phyloP scores from a whole-genome alignment of 2,888 invertebrate species.

The Thymelicus acteon region DNA sequence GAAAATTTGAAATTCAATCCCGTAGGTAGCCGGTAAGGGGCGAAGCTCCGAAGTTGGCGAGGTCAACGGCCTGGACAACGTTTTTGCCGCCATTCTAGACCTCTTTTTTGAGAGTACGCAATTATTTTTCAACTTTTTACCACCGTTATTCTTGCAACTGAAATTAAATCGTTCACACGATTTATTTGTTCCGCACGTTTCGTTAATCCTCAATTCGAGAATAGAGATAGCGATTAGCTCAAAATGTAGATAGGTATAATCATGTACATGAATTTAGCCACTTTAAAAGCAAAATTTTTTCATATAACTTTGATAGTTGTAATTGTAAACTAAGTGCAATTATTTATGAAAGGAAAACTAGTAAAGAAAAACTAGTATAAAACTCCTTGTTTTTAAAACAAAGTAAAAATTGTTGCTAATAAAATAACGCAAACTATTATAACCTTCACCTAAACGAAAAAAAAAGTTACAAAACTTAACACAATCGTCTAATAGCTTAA shows the following conservation, averaged over 20 bases:
- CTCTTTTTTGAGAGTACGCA: slow-evolving; percentile 69
- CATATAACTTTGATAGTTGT: too few species aligned
- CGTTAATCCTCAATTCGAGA: neutral
- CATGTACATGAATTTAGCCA: too few species aligned
- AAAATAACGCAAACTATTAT: slow-evolving; percentile 6
- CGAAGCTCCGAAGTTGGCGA: slow-evolving; percentile 59
- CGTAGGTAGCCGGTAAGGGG: slow-evolving; percentile 32
- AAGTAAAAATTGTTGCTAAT: neutral
- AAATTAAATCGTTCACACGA: slow-evolving; percentile 64
- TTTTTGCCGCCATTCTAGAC: slow-evolving; percentile 78
- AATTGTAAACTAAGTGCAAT: too few species aligned
- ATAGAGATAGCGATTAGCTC: neutral
- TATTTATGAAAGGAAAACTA: too few species aligned
- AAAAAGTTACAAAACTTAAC: slow-evolving; percentile 15
- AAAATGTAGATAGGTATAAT: too few species aligned
- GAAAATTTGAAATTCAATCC: slow-evolving; percentile 82
- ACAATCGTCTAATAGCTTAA: slow-evolving; percentile 24
- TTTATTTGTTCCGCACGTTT: slow-evolving; percentile 52
- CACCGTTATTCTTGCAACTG: slow-evolving; percentile 56
- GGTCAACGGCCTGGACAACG: slow-evolving; percentile 72
- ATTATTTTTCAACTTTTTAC: slow-evolving; percentile 80
- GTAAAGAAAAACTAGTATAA: too few species aligned
- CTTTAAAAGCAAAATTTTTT: too few species aligned
- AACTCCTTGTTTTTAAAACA: neutral
- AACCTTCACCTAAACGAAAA: neutral